Percentiles rank a stretch among this genome's conserved stretches.
These are phyloP conservation scores for Mythimna ferrago DNA, from an alignment of 2,888 invertebrate genomes.

Conservation along the genomic window DNA sequence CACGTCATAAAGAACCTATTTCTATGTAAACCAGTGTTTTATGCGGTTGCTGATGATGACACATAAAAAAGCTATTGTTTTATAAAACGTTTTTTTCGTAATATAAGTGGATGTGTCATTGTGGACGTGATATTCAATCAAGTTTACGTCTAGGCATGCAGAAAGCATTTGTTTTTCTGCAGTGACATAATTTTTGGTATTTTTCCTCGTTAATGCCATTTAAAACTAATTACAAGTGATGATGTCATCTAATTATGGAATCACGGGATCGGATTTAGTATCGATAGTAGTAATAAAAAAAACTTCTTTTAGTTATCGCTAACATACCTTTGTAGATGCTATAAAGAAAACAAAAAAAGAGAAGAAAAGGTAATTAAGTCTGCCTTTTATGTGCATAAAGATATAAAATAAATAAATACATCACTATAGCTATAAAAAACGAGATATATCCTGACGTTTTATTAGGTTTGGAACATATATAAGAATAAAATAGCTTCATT, in stretches of 20 bases:
- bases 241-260: conserved; percentile 3
- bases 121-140: conserved; percentile 7
- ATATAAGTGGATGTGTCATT: conserved; percentile 4
- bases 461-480: not conserved
- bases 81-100: not conserved
- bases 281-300: not conserved
- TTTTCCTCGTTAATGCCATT: not conserved
- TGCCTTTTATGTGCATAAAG: too few relatives aligned
- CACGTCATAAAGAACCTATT: conserved; percentile 28
- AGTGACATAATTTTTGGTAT: not conserved
- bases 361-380: too few relatives aligned
- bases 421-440: not conserved
- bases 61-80: conserved; percentile 50
- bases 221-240: not conserved
- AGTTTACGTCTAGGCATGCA: not conserved
- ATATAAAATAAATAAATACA: not conserved
- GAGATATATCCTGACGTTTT: not conserved
- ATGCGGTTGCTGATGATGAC: conserved; percentile 49
- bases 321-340: not conserved
- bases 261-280: not conserved
- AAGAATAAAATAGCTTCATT: too few relatives aligned
- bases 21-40: conserved; percentile 19
- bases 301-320: not conserved
- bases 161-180: conserved; percentile 1
- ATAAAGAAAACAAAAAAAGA: too few relatives aligned